Evolutionary conservation across 2,113 vertebrate species (phyloP).

Genomic region (Apus apus): DNA sequence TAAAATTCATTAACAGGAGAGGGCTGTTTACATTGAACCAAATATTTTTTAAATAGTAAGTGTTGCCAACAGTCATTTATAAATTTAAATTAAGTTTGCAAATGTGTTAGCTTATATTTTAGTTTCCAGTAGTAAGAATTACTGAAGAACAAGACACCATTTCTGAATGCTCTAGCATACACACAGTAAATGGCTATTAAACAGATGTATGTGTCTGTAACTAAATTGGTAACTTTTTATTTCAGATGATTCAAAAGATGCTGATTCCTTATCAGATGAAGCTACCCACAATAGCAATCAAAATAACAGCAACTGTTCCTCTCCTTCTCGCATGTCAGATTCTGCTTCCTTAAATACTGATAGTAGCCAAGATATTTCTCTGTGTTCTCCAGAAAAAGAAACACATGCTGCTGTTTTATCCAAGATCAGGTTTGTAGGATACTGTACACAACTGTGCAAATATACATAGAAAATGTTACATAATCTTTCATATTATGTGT

Average conservation of each 20-base stretch:
- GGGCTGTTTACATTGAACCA: background rate
- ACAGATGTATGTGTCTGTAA: background rate
- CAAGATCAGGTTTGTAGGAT: conserved; percentile 83
- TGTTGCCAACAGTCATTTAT: background rate
- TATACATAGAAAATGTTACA: background rate
- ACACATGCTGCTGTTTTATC: conserved; percentile 80
- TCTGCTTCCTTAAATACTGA: conserved; percentile 97
- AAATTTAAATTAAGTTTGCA: background rate
- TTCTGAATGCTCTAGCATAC: background rate
- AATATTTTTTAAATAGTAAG: background rate
- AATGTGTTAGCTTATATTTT: background rate
- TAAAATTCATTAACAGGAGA: background rate
- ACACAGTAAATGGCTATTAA: background rate
- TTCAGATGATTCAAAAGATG: conserved; percentile 89
- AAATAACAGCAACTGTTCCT: conserved; percentile 98
- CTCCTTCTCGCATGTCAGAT: conserved; percentile 98
- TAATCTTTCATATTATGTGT: background rate
- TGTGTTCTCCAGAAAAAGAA: conserved; percentile 92
- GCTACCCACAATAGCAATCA: conserved; percentile 96
- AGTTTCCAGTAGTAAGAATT: background rate
- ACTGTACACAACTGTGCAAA: background rate
- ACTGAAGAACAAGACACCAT: background rate
- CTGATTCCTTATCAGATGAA: conserved; percentile 94
- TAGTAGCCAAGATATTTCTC: conserved; percentile 94
- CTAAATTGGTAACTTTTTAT: conserved; percentile 18